Evolutionary conservation across 2,888 invertebrate species (phyloP).

Genomic region (Epinotia demarniana): DNA sequence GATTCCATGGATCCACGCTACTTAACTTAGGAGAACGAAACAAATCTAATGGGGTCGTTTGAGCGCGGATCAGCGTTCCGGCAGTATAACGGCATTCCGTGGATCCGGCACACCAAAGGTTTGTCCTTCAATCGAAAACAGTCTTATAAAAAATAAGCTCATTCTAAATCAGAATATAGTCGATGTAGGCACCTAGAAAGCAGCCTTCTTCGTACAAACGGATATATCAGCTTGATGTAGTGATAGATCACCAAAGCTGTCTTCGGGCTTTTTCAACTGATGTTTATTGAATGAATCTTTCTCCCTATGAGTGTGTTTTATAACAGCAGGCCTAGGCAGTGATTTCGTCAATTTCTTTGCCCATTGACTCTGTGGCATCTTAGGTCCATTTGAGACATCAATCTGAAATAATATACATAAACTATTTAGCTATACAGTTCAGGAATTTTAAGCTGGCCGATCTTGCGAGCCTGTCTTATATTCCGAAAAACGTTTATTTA

Average conservation of each 20-base stretch:
- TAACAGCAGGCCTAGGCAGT: conserved; percentile 63
- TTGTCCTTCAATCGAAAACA: background rate
- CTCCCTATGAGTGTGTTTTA: conserved; percentile 68
- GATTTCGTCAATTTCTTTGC: conserved; percentile 62
- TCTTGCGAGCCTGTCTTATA: too few relatives aligned
- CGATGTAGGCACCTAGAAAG: conserved; percentile 50
- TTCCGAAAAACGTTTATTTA: too few relatives aligned
- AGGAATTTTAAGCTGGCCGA: too few relatives aligned
- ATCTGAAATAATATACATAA: conserved; percentile 54
- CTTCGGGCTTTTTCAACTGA: conserved; percentile 56
- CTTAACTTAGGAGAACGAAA: too few relatives aligned
- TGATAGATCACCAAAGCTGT: conserved; percentile 68
- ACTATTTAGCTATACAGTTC: too few relatives aligned
- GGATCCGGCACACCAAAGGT: too few relatives aligned
- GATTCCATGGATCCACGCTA: too few relatives aligned
- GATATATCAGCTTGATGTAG: conserved; percentile 72
- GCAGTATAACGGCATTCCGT: too few relatives aligned
- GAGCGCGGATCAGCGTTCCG: too few relatives aligned
- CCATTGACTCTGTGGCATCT: conserved; percentile 63
- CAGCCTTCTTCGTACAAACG: conserved; percentile 68
- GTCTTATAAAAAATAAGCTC: background rate
- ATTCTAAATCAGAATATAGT: too few relatives aligned
- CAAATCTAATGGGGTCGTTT: too few relatives aligned
- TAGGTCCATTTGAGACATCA: conserved; percentile 61
- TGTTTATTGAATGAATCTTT: conserved; percentile 54